Evolutionary conservation across 1,140 invertebrate species (phyloP).

Genomic region (Drosophila bifasciata): DNA sequence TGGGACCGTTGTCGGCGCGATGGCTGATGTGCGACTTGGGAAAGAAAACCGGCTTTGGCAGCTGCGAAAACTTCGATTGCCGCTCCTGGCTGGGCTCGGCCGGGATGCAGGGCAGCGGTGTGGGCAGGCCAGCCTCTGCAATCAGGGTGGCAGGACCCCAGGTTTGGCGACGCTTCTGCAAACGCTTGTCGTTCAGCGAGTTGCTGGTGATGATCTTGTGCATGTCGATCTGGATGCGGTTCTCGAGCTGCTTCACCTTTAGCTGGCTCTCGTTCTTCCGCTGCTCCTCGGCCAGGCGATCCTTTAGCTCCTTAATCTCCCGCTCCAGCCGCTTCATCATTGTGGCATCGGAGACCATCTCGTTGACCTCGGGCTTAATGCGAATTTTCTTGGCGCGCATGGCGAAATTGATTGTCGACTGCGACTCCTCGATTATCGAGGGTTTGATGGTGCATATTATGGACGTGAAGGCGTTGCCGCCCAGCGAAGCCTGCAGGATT

Average conservation of each 20-base stretch:
- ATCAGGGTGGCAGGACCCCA: slow-evolving; percentile 54
- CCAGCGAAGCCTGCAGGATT: slow-evolving; percentile 92
- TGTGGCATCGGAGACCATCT: slow-evolving; percentile 88
- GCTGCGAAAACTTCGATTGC: slow-evolving; percentile 25
- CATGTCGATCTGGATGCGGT: slow-evolving; percentile 57
- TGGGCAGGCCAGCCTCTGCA: slow-evolving; percentile 1
- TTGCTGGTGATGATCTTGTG: slow-evolving; percentile 70
- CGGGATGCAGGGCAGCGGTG: slow-evolving; percentile 88
- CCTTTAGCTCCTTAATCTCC: slow-evolving; percentile 84
- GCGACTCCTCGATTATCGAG: slow-evolving; percentile 90
- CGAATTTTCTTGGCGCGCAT: slow-evolving; percentile 89
- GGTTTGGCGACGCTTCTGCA: slow-evolving; percentile 68
- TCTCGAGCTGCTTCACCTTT: slow-evolving; percentile 64
- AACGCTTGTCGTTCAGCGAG: slow-evolving; percentile 51
- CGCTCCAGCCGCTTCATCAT: slow-evolving; percentile 87
- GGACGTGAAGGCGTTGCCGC: slow-evolving; percentile 94
- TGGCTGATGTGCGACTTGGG: slow-evolving; percentile 5
- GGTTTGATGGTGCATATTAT: slow-evolving; percentile 94
- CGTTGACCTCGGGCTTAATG: slow-evolving; percentile 90
- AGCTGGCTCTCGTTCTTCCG: slow-evolving; percentile 73
- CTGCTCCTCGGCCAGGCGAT: slow-evolving; percentile 84
- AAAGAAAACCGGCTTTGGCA: slow-evolving; percentile 69
- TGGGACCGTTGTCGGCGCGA: slow-evolving; percentile 22
- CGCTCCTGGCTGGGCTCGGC: not conserved
- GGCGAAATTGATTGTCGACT: slow-evolving; percentile 90